Base-by-base conservation (phyloP, 2,888 invertebrate species). In the Zelleria hepariella region DNA sequence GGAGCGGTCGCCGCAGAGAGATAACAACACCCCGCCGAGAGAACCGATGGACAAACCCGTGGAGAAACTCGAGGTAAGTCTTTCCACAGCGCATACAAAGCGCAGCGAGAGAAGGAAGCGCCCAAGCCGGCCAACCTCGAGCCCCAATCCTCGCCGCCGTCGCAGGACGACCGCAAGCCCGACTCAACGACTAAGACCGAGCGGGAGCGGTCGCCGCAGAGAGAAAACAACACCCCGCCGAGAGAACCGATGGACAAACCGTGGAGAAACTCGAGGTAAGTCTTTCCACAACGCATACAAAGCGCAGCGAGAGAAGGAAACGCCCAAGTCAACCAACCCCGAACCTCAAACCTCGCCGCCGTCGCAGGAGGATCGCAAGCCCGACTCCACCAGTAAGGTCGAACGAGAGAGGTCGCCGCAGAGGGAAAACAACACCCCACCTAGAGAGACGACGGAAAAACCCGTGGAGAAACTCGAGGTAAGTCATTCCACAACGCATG, bases 221-320 rank as follows among this genome's bases (percentile, higher is more conserved):
- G n/a, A n/a, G n/a, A n/a, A n/a, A n/a, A n/a, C n/a, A n/a, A n/a
- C n/a, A 6, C 15, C 2, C 49, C 18, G 49, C 49, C 20, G 53
- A 10, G 32, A 2, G 32, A 15, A 10, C 32, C 15, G 32, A 42
- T 2, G 0, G 3, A 2, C 6, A 15, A 3, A 3, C 32, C 32
- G 15, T 15, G 32, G 32, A 42, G 32, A 42, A 5, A 3, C 32
- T 42, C 1, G n/a, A n/a, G n/a, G n/a, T n/a, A n/a, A n/a, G n/a
- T n/a, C n/a, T n/a, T n/a, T n/a, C n/a, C n/a, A n/a, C n/a, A n/a
- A n/a, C n/a, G n/a, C n/a, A n/a, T n/a, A 61, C 59, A 57, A 64
- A 62, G 70, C 60, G 59, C 64, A 25, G 58, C 67, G 62, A 18
- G 63, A 54, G 48, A 57, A 48, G 27, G 10, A 18, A 24, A 6